Percentiles rank a stretch among this genome's conserved stretches.
Evolutionary conservation across 2,113 vertebrate species (phyloP).

Genomic region (Cyanoderma ruficeps): DNA sequence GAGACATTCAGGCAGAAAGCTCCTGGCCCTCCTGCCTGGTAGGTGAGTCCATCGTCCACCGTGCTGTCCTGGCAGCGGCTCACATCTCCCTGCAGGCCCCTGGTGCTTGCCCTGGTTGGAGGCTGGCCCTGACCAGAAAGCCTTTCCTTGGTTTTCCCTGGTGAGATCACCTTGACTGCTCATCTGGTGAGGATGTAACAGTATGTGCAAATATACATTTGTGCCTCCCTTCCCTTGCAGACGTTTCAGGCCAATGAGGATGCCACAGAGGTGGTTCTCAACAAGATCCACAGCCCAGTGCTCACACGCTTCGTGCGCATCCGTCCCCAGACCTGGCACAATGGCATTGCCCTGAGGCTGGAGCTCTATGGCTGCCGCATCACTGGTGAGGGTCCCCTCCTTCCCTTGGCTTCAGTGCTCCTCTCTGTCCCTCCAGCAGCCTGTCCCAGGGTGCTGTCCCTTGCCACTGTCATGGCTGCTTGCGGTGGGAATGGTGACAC

Average conservation of each 20-base stretch:
- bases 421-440: background rate
- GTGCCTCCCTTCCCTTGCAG: slow-evolving; percentile 59
- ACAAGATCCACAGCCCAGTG: slow-evolving; percentile 90
- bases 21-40: background rate
- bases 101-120: background rate
- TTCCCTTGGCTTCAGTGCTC: background rate
- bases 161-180: background rate
- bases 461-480: background rate
- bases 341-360: slow-evolving; percentile 89
- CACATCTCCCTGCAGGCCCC: background rate
- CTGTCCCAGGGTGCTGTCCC: background rate
- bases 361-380: slow-evolving; percentile 96
- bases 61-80: background rate
- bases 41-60: background rate
- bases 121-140: background rate
- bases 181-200: background rate
- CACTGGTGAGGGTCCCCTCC: slow-evolving; percentile 79
- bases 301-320: slow-evolving; percentile 91
- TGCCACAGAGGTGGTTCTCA: slow-evolving; percentile 90
- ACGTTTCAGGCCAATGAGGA: slow-evolving; percentile 92
- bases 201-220: background rate
- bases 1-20: background rate
- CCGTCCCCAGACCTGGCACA: slow-evolving; percentile 91
- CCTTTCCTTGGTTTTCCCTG: background rate
- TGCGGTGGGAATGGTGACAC: background rate